phyloP scores from a whole-genome alignment of 2,113 vertebrate genomes.

The Gobio gobio region DNA sequence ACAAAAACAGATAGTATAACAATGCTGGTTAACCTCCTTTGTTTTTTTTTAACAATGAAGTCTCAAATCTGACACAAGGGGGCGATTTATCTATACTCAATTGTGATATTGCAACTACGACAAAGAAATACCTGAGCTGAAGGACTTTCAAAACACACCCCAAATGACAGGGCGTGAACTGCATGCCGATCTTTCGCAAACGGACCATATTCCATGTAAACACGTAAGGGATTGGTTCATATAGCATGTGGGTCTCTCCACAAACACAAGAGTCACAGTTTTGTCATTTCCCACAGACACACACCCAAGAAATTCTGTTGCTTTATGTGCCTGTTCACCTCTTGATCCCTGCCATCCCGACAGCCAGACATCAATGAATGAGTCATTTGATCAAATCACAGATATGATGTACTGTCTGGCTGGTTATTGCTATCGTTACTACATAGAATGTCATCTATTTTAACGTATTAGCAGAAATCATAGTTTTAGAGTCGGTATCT shows the following conservation, averaged over 20 bases:
- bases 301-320: background rate
- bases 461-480: background rate
- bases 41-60: background rate
- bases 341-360: background rate
- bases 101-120: background rate
- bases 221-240: background rate
- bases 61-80: constrained; percentile 18
- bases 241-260: background rate
- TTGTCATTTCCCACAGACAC: background rate
- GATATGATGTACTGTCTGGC: background rate
- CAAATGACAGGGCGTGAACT: background rate
- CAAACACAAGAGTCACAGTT: background rate
- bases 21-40: background rate
- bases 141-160: background rate
- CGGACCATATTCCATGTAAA: background rate
- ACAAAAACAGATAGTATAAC: background rate
- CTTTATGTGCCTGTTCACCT: background rate
- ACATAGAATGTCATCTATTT: background rate
- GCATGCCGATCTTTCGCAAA: background rate
- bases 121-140: background rate
- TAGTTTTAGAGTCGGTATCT: background rate
- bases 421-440: background rate
- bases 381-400: background rate
- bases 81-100: background rate
- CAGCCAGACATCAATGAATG: background rate